phyloP scores from a whole-genome alignment of 2,888 invertebrate species.

The Perithous albicinctus region DNA sequence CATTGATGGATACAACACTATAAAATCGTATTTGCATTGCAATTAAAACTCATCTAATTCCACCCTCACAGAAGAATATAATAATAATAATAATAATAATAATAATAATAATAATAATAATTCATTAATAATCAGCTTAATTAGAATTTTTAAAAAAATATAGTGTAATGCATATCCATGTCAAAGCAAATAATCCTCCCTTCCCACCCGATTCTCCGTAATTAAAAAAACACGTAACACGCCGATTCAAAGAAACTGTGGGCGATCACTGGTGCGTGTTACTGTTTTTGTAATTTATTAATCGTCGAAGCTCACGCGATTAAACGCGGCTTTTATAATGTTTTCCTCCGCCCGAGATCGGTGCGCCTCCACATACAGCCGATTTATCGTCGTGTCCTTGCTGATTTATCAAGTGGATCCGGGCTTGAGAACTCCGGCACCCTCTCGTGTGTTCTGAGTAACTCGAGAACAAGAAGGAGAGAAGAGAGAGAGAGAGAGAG shows the following conservation, averaged over 20 bases:
- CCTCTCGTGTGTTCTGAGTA: conserved; percentile 1
- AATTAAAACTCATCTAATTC: not conserved
- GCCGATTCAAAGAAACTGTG: conserved; percentile 67
- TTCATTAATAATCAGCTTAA: no score
- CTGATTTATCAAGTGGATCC: conserved; percentile 28
- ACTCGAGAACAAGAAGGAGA: not conserved
- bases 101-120: no score
- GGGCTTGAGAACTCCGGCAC: not conserved
- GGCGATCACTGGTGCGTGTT: conserved; percentile 47
- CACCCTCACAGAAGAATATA: not conserved
- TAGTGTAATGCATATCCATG: no score
- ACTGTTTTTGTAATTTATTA: conserved; percentile 16
- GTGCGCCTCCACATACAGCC: not conserved
- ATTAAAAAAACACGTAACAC: conserved; percentile 70
- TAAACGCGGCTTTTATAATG: not conserved
- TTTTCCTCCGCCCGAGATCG: not conserved
- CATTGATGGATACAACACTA: not conserved
- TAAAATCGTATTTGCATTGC: not conserved
- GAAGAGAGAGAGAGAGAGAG: not conserved
- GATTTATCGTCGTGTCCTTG: not conserved
- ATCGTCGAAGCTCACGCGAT: conserved; percentile 16
- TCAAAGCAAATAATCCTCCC: not conserved
- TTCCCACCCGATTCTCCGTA: conserved; percentile 67
- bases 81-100: no score
- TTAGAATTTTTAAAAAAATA: no score